phyloP scores from a whole-genome alignment of 2,888 invertebrate species.

The Bombyx huttoni region DNA sequence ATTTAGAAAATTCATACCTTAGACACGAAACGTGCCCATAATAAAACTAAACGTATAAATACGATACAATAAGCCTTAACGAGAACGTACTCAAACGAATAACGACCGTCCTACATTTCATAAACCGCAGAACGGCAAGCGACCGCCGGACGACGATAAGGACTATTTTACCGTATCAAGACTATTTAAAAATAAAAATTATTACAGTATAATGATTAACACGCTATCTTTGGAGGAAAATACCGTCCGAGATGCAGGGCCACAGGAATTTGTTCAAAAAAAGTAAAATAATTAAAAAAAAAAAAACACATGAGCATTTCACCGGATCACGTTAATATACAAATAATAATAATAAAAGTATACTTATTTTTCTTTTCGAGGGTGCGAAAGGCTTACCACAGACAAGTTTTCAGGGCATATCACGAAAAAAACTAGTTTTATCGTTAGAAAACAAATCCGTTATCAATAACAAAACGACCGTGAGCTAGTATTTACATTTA shows the following conservation, averaged over 20 bases:
- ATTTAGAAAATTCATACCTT: constrained; percentile 63
- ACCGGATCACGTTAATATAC: too few species aligned
- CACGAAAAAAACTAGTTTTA: too few species aligned
- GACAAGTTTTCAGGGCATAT: too few species aligned
- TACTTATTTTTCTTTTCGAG: too few species aligned
- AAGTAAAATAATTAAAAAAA: too few species aligned
- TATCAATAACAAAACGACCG: too few species aligned
- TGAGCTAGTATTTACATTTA: too few species aligned
- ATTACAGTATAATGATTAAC: constrained; percentile 39
- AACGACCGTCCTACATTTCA: not conserved
- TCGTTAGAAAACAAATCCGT: too few species aligned
- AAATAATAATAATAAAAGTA: too few species aligned
- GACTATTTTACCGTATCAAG: not conserved
- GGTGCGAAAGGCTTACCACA: too few species aligned
- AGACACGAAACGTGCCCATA: constrained; percentile 36
- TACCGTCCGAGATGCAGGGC: constrained; percentile 9
- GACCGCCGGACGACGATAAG: constrained; percentile 5
- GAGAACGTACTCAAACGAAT: constrained; percentile 1
- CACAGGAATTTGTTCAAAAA: constrained; percentile 4
- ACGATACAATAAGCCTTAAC: constrained; percentile 5
- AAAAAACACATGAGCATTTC: not conserved
- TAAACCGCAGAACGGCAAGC: not conserved
- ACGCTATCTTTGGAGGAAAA: constrained; percentile 68
- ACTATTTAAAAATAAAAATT: constrained; percentile 27
- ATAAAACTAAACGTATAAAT: constrained; percentile 30